Conservation (phyloP, 1,140 invertebrate genomes). For the Spodoptera frugiperda region DNA sequence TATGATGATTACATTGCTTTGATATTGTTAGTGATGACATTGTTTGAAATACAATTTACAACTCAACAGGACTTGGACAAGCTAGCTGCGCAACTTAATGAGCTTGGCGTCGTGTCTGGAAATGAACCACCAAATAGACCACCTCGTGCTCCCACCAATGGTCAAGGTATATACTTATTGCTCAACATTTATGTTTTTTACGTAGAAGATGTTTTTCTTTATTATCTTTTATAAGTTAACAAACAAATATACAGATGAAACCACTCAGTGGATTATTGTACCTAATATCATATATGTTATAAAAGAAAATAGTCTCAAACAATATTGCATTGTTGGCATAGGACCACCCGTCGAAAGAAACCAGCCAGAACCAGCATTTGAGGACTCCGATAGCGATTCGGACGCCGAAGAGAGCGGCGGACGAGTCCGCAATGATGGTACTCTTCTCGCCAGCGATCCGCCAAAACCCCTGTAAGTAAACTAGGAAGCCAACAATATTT, state of each 20-base stretch:
- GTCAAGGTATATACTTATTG: constrained; percentile 69
- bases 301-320: background rate
- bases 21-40: constrained; percentile 11
- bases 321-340: constrained; percentile 45
- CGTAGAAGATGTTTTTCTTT: background rate
- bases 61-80: constrained; percentile 94
- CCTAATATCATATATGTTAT: background rate
- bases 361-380: constrained; percentile 87
- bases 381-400: constrained; percentile 89
- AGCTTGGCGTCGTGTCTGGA: constrained; percentile 91
- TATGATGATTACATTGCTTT: background rate
- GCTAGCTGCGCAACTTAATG: constrained; percentile 96
- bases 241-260: background rate
- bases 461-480: constrained; percentile 97
- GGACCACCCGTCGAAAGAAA: constrained; percentile 81
- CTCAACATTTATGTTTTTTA: background rate
- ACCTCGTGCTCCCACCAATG: constrained; percentile 86
- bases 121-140: constrained; percentile 88
- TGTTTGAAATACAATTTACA: constrained; percentile 8
- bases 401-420: constrained; percentile 89
- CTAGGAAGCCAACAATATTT: background rate
- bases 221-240: no score
- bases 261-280: no score
- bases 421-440: constrained; percentile 94
- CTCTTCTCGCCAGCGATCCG: constrained; percentile 97